Evolutionary conservation across 1,140 invertebrate species (phyloP), one percentile per base, ranked within the genome.

Genomic region (Brachionus rubens): DNA sequence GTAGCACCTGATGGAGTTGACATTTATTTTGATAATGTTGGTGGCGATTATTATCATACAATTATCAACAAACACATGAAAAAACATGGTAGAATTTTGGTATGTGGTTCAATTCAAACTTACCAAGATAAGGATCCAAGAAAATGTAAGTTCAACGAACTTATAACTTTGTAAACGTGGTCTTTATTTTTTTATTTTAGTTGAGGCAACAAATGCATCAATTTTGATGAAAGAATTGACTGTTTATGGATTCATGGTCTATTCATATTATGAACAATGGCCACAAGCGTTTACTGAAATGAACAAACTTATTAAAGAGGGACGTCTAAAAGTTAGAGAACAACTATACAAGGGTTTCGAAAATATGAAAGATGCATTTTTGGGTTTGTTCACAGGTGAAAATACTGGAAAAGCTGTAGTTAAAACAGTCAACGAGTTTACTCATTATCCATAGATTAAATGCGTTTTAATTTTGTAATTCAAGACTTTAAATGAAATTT

Each of bases 11-110:
- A 89, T 14, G 88, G 88, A 43, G 81, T 90, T 1, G 88, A 90
- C 78, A 89, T 88, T 77, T 90, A 90, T 78, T 90, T 90, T 82
- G 89, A 90, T 78, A 90, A 90, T 82, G 89, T 81, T 36, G 80
- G 80, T 33, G 79, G 80, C n/a, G 76, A 80, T 3, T 77, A 78
- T 30, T 70, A 77, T 9, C 41, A 62, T 10, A 75, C 59, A 14
- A 77, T 78, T 7, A 68, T 78, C 1, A 30, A 43, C 7, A 78
- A 77, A 24, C 67, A 79, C 33, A 79, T 80, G 78, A 79, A 78
- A 36, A 62, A 36, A 9, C 26, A 68, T 54, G 80, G 79, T 10
- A 50, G 79, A 10, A 56, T 80, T 1, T 70, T 77, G 3, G 65
- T 77, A 14, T 79, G 78, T 80, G 80, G 80, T 28, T 33, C 56